Conservation (phyloP, 2,888 invertebrate genomes). For the Cremastobaeus sp. region DNA sequence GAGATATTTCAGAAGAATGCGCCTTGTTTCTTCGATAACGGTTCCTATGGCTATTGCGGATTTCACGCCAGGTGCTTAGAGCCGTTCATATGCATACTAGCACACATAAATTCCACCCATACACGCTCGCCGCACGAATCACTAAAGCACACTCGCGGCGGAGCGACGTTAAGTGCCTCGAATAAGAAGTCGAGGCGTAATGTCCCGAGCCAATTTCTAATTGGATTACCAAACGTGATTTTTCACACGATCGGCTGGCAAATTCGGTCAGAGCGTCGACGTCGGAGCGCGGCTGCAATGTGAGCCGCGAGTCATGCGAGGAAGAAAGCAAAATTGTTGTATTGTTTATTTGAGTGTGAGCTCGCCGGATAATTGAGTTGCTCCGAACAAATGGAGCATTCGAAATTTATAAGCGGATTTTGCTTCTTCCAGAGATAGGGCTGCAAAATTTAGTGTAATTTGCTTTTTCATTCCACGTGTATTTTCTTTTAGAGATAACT, state of each 20-base stretch:
- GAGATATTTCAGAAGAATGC: constrained; percentile 55
- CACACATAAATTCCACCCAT: constrained; percentile 31
- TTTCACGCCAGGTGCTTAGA: constrained; percentile 58
- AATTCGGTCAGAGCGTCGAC: too few species aligned
- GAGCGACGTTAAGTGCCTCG: constrained; percentile 16
- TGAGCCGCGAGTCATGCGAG: too few species aligned
- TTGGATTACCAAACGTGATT: too few species aligned
- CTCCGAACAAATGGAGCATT: too few species aligned
- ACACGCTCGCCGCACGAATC: constrained; percentile 6
- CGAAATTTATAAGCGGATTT: too few species aligned
- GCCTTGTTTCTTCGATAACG: constrained; percentile 57
- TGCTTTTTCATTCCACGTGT: too few species aligned
- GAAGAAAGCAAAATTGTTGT: not conserved
- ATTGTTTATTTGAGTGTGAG: too few species aligned
- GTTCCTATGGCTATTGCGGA: constrained; percentile 54
- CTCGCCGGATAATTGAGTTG: too few species aligned
- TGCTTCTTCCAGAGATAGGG: too few species aligned
- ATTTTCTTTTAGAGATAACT: too few species aligned
- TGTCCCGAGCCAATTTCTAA: constrained; percentile 22
- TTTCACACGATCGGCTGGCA: constrained; percentile 24
- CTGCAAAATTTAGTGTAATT: too few species aligned
- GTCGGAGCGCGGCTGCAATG: too few species aligned
- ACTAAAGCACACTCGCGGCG: constrained; percentile 3
- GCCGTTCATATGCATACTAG: constrained; percentile 51
- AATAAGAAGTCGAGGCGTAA: constrained; percentile 19